These are phyloP conservation scores for Cephalotes varians DNA, from an alignment of 2,888 invertebrate genomes.

Conservation along the genomic window DNA sequence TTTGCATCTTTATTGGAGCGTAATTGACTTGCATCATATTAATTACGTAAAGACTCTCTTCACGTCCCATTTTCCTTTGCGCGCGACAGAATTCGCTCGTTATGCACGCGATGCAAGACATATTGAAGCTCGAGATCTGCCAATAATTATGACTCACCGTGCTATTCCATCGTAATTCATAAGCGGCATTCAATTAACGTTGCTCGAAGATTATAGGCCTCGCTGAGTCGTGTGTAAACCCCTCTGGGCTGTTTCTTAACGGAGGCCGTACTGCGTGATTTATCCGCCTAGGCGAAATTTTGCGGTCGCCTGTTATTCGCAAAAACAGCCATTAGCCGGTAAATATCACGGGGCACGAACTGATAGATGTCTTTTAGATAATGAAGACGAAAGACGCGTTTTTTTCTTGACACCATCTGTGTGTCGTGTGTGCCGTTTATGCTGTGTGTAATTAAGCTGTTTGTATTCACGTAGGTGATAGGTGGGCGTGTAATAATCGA, in stretches of 20 bases:
- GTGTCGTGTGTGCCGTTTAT: conserved; percentile 48
- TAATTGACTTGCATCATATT: neutral
- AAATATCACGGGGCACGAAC: conserved; percentile 36
- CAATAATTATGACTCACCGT: conserved; percentile 78
- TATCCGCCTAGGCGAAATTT: conserved; percentile 54
- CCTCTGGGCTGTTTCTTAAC: conserved; percentile 56
- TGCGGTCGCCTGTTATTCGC: conserved; percentile 38
- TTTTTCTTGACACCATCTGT: conserved; percentile 22
- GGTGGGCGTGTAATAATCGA: conserved; percentile 49
- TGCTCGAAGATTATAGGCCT: conserved; percentile 77
- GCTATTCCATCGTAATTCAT: conserved; percentile 77
- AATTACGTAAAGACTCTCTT: conserved; percentile 9
- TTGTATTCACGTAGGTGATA: conserved; percentile 47
- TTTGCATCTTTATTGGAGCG: conserved; percentile 39
- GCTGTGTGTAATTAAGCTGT: conserved; percentile 53
- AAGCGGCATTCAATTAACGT: conserved; percentile 81
- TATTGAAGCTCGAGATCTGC: conserved; percentile 71
- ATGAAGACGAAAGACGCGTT: conserved; percentile 42
- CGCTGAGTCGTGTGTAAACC: conserved; percentile 66
- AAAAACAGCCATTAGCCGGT: conserved; percentile 42
- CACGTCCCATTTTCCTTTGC: conserved; percentile 10
- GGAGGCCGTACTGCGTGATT: conserved; percentile 54
- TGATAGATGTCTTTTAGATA: conserved; percentile 48
- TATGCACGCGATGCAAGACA: conserved; percentile 42
- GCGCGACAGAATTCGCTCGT: conserved; percentile 62